phyloP scores from a whole-genome alignment of 2,888 invertebrate species.

The Parelbella ahira region DNA sequence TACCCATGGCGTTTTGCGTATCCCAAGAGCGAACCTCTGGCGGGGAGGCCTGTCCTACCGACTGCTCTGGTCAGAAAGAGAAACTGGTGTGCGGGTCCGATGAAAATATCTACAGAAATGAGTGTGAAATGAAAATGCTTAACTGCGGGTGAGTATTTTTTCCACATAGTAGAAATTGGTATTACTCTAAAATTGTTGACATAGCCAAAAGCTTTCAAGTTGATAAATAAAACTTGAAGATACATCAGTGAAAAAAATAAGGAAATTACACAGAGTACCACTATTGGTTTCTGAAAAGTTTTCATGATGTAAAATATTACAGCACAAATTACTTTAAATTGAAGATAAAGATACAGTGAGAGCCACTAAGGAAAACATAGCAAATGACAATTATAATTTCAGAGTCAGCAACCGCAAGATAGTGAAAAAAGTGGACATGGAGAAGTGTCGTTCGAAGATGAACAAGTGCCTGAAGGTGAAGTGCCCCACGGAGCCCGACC shows the following conservation, averaged over 20 bases:
- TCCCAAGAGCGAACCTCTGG: conserved; percentile 87
- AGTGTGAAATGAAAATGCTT: conserved; percentile 93
- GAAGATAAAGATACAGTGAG: no score
- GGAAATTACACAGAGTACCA: no score
- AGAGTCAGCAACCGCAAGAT: conserved; percentile 78
- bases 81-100: conserved; percentile 92
- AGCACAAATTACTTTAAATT: no score
- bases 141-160: conserved; percentile 91
- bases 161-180: no score
- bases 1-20: conserved; percentile 93
- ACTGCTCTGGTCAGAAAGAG: conserved; percentile 86
- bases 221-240: no score
- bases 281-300: no score
- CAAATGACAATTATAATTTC: conserved; percentile 9
- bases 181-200: no score
- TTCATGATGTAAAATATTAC: no score
- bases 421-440: conserved; percentile 86
- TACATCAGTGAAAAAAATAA: no score
- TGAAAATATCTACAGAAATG: conserved; percentile 91
- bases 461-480: conserved; percentile 88
- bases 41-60: conserved; percentile 85
- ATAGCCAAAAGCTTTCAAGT: no score
- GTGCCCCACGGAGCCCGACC: conserved; percentile 84
- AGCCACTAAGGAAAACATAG: no score
- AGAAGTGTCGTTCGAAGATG: conserved; percentile 88